These are phyloP conservation scores for Anableps anableps DNA, from an alignment of 2,797 vertebrate species.

Conservation along the genomic window DNA sequence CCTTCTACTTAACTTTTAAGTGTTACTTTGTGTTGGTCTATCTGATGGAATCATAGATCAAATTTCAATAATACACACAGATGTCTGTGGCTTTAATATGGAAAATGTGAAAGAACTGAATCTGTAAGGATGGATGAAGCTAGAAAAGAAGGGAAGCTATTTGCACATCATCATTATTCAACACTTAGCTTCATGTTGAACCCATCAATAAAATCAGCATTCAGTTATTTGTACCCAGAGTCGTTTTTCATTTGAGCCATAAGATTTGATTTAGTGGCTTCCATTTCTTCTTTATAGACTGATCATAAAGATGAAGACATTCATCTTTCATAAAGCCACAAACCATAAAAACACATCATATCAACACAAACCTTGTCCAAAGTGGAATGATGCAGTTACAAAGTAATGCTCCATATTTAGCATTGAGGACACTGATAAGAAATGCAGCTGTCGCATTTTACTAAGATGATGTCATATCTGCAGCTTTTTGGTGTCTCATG, in stretches of 20 bases:
- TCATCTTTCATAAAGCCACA: neutral
- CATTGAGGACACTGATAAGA: neutral
- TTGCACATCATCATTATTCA: neutral
- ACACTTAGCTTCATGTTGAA: neutral
- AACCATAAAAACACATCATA: neutral
- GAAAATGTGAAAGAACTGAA: neutral
- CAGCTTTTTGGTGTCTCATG: neutral
- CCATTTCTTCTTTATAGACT: neutral
- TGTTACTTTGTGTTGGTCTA: too few species aligned
- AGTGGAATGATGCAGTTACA: neutral
- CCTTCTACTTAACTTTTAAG: neutral
- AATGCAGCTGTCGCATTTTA: neutral
- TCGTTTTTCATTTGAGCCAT: neutral
- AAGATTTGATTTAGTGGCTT: neutral
- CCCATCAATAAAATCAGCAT: neutral
- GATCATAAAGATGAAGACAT: neutral
- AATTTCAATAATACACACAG: neutral
- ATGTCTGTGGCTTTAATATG: neutral
- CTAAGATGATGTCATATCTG: neutral
- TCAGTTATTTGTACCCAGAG: neutral
- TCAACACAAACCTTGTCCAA: neutral
- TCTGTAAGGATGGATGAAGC: neutral
- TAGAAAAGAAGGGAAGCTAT: neutral
- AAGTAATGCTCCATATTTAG: neutral
- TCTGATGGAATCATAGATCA: neutral